Conservation (phyloP, 2,113 vertebrate species). For the Bostrychus sinensis region DNA sequence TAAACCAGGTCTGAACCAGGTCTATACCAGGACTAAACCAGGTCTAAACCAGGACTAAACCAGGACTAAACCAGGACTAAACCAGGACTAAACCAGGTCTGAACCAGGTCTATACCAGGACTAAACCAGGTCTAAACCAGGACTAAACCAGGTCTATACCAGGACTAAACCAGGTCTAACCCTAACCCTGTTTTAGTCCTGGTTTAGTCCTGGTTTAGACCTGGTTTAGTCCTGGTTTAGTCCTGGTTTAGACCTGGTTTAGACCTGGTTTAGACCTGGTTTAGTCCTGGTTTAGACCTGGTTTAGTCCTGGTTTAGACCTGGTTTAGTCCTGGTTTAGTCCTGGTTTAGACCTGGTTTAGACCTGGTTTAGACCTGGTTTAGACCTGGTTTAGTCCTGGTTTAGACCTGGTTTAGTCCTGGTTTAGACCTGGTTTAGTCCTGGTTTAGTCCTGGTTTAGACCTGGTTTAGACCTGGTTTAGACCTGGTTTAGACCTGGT, state of each 20-base stretch:
- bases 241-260: neutral
- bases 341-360: neutral
- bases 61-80: neutral
- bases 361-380: neutral
- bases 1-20: neutral
- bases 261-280: neutral
- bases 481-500: neutral
- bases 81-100: neutral
- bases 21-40: neutral
- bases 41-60: neutral
- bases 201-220: neutral
- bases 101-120: neutral
- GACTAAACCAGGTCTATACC: neutral
- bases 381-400: neutral
- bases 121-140: neutral
- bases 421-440: neutral
- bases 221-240: neutral
- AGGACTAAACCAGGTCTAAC: neutral
- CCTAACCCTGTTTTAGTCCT: neutral
- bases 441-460: neutral
- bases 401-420: neutral
- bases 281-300: neutral
- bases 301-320: neutral
- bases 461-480: neutral
- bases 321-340: neutral